Base-by-base conservation (phyloP, 2,113 vertebrate species). In the Emydura subglobosa region DNA sequence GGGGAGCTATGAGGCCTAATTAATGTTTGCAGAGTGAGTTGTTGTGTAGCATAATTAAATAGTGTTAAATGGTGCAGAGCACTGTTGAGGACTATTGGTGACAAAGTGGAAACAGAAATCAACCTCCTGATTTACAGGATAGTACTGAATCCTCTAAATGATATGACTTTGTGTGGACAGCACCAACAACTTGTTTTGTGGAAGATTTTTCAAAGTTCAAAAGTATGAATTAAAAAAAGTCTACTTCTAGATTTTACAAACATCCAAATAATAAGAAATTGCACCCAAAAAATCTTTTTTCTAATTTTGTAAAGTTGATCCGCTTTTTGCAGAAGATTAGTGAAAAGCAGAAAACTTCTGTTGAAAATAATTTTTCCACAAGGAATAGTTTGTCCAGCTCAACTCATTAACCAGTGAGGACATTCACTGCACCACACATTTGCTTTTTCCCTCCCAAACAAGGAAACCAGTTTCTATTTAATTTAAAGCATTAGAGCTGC, bases 21-120 rank as follows among this genome's bases (percentile, higher is more conserved):
- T 97, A 96, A 96, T 97, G 95, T 97, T 97, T 98, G 95, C 92
- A 97, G 96, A 97, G 93, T 91, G 87, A 82, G 91, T 93, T 96
- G 93, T 97, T 97, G 95, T 88, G 93, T 95, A 90, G 97, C 96
- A 97, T 96, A 97, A 97, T 97, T 96, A 97, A 96, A 97, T 95
- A 93, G 92, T 85, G 74, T 95, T 97, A 95, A 94, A 92, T 94
- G 97, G 88, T 94, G 93, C 92, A 87, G 96, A 96, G 90, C 96
- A 94, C 42, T 76, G 51, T 95, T 96, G 95, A 97, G 95, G 91
- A 83, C 80, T 89, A 93, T 95, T 97, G 93, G 86, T 92, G 92
- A 83, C 87, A 91, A 92, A 96, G 87, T 83, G 84, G 95, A 92
- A 92, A 31, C 10, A 95, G 27, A 87, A 96, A 55, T 82, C 82